Evolutionary conservation across 2,113 vertebrate genomes (phyloP).

Genomic region (Catharus minimus): DNA sequence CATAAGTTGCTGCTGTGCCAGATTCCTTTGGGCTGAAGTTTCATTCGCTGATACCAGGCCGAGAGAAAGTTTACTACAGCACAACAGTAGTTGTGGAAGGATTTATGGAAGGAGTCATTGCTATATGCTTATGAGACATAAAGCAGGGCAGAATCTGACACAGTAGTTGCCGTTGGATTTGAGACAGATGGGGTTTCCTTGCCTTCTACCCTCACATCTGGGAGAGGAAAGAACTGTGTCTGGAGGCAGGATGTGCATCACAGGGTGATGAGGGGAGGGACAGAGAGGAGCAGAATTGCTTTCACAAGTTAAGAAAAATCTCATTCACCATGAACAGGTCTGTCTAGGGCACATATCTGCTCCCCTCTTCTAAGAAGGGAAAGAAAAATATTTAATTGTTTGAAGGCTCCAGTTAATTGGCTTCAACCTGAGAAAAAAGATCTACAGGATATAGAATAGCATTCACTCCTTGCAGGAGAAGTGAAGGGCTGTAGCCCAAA

Average conservation of each 20-base stretch:
- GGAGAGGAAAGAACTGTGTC: not conserved
- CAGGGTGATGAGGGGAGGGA: rapidly evolving
- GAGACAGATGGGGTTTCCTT: not conserved
- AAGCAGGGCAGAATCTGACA: not conserved
- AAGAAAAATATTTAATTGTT: not conserved
- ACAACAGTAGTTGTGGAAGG: not conserved
- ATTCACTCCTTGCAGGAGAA: not conserved
- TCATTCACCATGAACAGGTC: not conserved
- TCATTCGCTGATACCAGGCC: rapidly evolving
- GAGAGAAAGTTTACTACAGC: not conserved
- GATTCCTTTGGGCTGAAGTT: not conserved
- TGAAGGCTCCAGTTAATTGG: not conserved
- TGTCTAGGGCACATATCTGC: not conserved
- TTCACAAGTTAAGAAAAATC: not conserved
- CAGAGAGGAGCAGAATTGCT: not conserved
- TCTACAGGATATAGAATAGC: not conserved
- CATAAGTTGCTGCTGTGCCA: not conserved
- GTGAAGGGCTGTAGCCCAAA: not conserved
- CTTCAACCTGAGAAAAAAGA: not conserved
- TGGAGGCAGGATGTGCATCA: not conserved
- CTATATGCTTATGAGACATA: not conserved
- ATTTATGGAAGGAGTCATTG: not conserved
- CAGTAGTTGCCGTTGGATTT: not conserved
- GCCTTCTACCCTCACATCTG: not conserved
- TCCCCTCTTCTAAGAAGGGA: not conserved